Conservation (phyloP, 2,113 vertebrate species). For the Elgaria multicarinata region DNA sequence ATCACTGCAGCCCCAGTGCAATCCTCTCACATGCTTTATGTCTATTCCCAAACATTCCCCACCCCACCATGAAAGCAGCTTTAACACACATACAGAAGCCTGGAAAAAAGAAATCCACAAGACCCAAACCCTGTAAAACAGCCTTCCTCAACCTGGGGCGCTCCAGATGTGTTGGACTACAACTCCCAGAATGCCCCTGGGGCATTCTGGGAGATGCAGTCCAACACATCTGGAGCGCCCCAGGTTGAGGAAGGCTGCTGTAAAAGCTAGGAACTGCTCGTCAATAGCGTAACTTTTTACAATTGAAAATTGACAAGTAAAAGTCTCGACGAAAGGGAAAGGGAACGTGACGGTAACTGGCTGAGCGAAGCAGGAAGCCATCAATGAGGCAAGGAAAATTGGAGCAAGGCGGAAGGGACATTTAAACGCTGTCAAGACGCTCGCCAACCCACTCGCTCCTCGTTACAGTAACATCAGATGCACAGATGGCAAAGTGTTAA, state of each 20-base stretch:
- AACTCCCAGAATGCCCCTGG: too few species aligned
- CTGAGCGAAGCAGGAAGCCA: constrained; percentile 3
- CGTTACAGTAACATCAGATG: constrained; percentile 43
- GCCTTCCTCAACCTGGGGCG: too few species aligned
- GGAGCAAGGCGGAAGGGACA: constrained; percentile 19
- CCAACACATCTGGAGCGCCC: too few species aligned
- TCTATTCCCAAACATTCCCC: not conserved
- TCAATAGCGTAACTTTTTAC: not conserved
- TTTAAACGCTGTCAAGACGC: constrained; percentile 36
- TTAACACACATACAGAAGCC: not conserved
- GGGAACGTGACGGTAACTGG: not conserved
- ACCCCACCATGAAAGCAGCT: too few species aligned
- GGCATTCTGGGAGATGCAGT: too few species aligned
- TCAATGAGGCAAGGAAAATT: constrained; percentile 18
- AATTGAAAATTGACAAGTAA: not conserved
- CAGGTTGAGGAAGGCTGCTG: too few species aligned
- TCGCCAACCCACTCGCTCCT: constrained; percentile 40
- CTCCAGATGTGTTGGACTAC: too few species aligned
- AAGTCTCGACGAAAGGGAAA: not conserved
- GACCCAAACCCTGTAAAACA: not conserved
- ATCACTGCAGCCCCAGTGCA: too few species aligned
- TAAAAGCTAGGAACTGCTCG: not conserved
- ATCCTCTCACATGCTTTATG: not conserved
- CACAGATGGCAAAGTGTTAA: constrained; percentile 70
- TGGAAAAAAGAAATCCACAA: not conserved